phyloP scores from a whole-genome alignment of 2,797 vertebrate species.

The Zonotrichia albicollis region DNA sequence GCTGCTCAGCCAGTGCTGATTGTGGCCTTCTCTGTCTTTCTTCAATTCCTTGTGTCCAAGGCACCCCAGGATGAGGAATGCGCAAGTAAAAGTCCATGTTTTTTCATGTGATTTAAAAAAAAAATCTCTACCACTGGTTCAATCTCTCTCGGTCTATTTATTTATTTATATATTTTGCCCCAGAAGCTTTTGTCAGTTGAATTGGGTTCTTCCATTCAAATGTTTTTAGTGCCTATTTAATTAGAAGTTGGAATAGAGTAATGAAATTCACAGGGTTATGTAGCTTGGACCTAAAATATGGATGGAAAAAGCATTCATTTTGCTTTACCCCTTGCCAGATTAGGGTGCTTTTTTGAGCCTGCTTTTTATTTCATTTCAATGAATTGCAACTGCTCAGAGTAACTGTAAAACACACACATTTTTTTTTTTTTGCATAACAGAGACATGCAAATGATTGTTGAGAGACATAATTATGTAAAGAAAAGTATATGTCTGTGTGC shows the following conservation, averaged over 20 bases:
- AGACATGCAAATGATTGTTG: constrained; percentile 55
- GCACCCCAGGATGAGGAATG: neutral
- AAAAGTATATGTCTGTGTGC: constrained; percentile 25
- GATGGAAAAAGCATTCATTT: constrained; percentile 22
- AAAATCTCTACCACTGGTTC: neutral
- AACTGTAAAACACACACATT: constrained; percentile 10
- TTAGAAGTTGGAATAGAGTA: constrained; percentile 69
- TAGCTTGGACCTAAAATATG: constrained; percentile 45
- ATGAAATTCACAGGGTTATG: constrained; percentile 57
- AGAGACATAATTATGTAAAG: constrained; percentile 50
- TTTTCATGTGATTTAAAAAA: neutral
- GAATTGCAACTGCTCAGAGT: constrained; percentile 51
- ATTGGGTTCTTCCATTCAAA: constrained; percentile 48
- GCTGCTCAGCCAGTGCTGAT: neutral
- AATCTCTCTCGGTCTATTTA: neutral
- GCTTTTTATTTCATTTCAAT: constrained; percentile 65
- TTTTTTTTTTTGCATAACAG: constrained; percentile 48
- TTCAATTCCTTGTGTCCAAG: neutral
- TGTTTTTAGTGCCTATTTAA: constrained; percentile 74
- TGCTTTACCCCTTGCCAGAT: constrained; percentile 40
- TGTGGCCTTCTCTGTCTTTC: neutral
- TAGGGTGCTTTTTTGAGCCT: constrained; percentile 39
- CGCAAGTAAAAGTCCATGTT: neutral
- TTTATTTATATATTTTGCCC: constrained; percentile 51
- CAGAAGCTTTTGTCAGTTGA: constrained; percentile 56